phyloP scores from a whole-genome alignment of 2,888 invertebrate species.

The Flabesymbios commensalis region DNA sequence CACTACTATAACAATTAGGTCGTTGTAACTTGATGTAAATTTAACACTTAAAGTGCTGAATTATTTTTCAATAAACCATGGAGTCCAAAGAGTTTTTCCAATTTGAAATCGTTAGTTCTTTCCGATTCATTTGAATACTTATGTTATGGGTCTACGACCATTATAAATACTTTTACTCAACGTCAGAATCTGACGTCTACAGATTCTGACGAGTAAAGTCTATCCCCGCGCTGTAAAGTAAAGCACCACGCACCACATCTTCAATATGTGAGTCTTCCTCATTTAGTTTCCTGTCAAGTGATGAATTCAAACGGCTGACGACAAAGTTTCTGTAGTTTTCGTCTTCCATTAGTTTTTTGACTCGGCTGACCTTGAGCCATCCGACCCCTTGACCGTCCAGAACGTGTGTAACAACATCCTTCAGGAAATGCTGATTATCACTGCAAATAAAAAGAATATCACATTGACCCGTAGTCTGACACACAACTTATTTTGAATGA shows the following conservation, averaged over 20 bases:
- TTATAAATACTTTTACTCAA: no score
- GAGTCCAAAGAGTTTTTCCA: no score
- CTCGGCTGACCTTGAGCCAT: conserved; percentile 89
- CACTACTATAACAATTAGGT: no score
- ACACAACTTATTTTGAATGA: background rate
- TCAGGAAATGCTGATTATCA: conserved; percentile 92
- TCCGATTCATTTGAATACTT: no score
- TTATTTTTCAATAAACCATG: no score
- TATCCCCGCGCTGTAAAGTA: no score
- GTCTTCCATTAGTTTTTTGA: conserved; percentile 97
- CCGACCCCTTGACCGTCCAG: conserved; percentile 92
- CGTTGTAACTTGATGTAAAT: no score
- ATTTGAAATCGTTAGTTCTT: no score
- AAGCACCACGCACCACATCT: conserved; percentile 79
- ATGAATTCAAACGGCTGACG: conserved; percentile 90
- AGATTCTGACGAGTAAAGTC: no score
- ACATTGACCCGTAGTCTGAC: background rate
- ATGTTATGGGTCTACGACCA: no score
- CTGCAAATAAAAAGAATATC: conserved; percentile 38
- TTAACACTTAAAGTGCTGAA: no score
- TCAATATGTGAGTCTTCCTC: conserved; percentile 90
- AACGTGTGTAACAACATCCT: conserved; percentile 84
- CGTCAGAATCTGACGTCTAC: no score
- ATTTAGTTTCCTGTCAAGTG: conserved; percentile 82
- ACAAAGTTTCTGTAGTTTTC: conserved; percentile 97